Evolutionary conservation across 2,113 vertebrate species (phyloP).

Genomic region (Cyphomyrus plagiostoma): DNA sequence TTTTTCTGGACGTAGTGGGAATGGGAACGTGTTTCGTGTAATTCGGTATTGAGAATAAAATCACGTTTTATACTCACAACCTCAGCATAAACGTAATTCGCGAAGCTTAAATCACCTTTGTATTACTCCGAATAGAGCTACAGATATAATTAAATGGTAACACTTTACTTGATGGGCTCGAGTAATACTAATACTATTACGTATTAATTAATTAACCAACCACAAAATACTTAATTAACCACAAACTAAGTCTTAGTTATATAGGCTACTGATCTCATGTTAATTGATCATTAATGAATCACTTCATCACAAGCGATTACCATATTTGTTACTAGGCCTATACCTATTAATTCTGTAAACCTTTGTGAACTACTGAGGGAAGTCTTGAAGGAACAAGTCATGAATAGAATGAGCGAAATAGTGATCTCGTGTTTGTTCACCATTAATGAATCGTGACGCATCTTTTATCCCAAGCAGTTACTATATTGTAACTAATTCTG

Average conservation of each 20-base stretch:
- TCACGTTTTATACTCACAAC: not conserved
- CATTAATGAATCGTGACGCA: not conserved
- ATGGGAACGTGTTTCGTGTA: not conserved
- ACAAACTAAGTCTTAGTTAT: not conserved
- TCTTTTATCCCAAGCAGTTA: no score
- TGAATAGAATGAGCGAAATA: not conserved
- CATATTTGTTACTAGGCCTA: no score
- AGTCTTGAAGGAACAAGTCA: not conserved
- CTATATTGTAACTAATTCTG: not conserved
- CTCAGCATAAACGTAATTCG: not conserved
- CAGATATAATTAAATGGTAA: not conserved
- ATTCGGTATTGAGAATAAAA: not conserved
- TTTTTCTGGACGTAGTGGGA: not conserved
- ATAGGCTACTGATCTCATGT: not conserved
- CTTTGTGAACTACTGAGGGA: not conserved
- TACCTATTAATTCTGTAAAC: not conserved
- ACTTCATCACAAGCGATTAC: no score
- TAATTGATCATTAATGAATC: not conserved
- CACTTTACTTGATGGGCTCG: not conserved
- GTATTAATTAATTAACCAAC: not conserved
- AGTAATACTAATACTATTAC: not conserved
- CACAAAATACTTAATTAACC: not conserved
- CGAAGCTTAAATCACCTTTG: not conserved
- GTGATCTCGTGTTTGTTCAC: not conserved
- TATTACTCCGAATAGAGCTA: not conserved